A percentile compares a stretch with the other conserved stretches of the same genome.
phyloP scores from a whole-genome alignment of 2,113 vertebrate genomes.

The Crotalus tigris region DNA sequence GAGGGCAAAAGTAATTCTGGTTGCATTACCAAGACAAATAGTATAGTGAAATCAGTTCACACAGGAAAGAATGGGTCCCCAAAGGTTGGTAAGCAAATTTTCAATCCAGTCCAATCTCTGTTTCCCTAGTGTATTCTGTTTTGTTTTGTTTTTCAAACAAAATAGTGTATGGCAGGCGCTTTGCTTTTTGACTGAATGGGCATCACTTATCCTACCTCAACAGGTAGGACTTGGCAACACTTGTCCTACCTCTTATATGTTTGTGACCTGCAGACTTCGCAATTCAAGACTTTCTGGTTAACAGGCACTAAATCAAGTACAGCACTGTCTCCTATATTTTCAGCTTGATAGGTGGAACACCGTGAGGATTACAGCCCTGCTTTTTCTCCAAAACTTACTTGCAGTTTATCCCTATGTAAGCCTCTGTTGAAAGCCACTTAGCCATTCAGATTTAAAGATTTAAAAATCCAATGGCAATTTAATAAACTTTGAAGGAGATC shows the following conservation, averaged over 20 bases:
- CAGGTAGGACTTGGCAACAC: background rate
- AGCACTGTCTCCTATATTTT: background rate
- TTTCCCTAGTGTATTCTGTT: slow-evolving; percentile 38
- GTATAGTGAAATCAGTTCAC: slow-evolving; percentile 49
- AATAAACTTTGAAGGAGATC: background rate
- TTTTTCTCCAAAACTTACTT: background rate
- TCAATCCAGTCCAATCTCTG: slow-evolving; percentile 52
- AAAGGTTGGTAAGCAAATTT: slow-evolving; percentile 60
- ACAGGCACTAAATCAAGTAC: background rate
- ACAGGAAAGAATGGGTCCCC: slow-evolving; percentile 50
- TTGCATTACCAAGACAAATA: slow-evolving; percentile 60
- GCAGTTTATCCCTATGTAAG: background rate
- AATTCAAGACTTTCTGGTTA: background rate
- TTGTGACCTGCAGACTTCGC: background rate
- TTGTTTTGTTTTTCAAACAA: slow-evolving; percentile 9
- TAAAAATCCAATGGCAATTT: background rate
- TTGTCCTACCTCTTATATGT: background rate
- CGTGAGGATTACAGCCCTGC: background rate
- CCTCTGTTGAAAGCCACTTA: background rate
- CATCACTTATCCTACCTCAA: background rate
- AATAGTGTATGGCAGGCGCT: slow-evolving; percentile 25
- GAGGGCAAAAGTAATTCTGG: slow-evolving; percentile 52
- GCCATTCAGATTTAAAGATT: background rate
- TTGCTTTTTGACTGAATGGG: slow-evolving; percentile 24
- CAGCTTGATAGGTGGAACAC: background rate